These are phyloP conservation scores for Pangasianodon gigas DNA, from an alignment of 2,113 vertebrate species.

Conservation along the genomic window DNA sequence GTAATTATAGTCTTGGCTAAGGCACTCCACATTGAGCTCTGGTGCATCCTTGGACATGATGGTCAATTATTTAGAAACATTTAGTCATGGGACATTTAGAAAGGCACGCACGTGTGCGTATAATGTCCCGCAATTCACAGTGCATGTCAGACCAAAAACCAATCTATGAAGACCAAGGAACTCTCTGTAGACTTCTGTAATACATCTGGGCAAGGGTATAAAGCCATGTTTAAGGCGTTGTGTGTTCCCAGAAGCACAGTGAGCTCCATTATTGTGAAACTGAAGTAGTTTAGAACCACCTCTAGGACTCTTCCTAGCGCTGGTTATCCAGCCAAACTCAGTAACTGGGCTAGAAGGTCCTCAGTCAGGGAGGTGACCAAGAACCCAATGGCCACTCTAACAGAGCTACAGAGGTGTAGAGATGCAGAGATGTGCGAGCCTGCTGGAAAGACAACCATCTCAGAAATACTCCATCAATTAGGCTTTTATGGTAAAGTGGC, in stretches of 20 bases:
- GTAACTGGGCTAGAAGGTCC: neutral
- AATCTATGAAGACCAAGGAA: neutral
- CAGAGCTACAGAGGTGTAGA: neutral
- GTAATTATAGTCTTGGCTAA: neutral
- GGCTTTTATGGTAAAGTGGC: neutral
- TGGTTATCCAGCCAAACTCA: neutral
- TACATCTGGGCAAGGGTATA: neutral
- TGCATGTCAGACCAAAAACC: neutral
- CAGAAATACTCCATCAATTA: slow-evolving; percentile 5
- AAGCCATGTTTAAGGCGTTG: neutral
- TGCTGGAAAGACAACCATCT: neutral
- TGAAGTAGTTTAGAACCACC: neutral
- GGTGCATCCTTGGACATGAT: neutral
- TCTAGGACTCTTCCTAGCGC: neutral
- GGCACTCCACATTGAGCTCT: neutral
- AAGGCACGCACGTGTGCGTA: neutral
- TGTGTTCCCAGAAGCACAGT: neutral
- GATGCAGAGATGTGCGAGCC: neutral
- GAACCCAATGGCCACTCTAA: neutral
- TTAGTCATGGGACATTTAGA: neutral
- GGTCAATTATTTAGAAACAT: neutral
- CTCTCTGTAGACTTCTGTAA: neutral
- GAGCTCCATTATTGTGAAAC: neutral
- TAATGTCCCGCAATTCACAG: neutral
- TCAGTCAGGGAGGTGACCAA: neutral